Base-by-base conservation (phyloP, 2,113 vertebrate species). In the Pipa parva region DNA sequence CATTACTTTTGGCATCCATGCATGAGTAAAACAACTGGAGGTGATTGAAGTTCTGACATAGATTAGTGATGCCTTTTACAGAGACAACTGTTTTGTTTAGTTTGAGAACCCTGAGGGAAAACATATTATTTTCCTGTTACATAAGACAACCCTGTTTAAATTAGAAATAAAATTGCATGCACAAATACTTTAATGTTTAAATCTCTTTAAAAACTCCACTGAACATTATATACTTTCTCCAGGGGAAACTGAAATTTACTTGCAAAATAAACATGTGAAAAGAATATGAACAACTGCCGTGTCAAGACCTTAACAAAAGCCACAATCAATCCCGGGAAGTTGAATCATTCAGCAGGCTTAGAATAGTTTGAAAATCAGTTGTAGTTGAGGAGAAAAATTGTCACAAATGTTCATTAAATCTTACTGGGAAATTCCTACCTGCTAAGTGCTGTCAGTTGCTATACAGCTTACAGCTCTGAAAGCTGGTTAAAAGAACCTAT, bases 321-420 rank as follows among this genome's bases (percentile, higher is more conserved):
- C 56, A 52, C 65, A 60, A 69, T 69, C 57, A 69, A 27, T 69
- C 65, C 46, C 52, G 65, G 51, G 65, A 60, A 52, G 56, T 69
- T 68, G 59, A 68, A 68, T 68, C 56, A 59, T 59, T 69, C 57
- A 60, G 45, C 18, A 37, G 46, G 56, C 65, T 42, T 42, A 42
- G 57, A 69, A 69, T 52, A 69, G 57, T 69, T 69, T 69, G 65
- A 37, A 60, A 69, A 60, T 69, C 65, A 69, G 65, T 31, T 69
- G 22, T 42, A 69, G 65, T 46, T 60, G 31, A 39, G 46, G 24
- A 59, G 56, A 49, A 60, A 52, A 69, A 60, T 69, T 59, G 57
- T 46, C 21, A 9, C 51, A 18, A 74, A 63, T 67, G 6, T 67
- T 1, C 25, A 67, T 22, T 21, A 71, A 71, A 18, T 8, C 27